Evolutionary conservation across 2,113 vertebrate species (phyloP).

Genomic region (Indri indri): DNA sequence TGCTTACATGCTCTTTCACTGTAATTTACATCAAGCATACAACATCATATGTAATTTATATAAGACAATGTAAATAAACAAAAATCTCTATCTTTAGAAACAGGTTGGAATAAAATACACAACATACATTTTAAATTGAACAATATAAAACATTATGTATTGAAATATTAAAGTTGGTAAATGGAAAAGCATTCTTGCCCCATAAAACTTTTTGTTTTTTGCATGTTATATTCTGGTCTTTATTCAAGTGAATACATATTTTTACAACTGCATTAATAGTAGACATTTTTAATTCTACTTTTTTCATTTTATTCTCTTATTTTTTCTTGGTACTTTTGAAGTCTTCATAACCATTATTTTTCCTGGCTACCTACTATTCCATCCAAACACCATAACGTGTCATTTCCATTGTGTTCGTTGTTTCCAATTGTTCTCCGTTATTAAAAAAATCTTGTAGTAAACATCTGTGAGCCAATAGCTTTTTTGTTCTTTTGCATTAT

Average conservation of each 20-base stretch:
- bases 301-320: background rate
- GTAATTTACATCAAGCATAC: background rate
- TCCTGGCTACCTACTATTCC: background rate
- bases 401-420: background rate
- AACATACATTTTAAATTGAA: background rate
- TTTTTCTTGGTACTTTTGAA: background rate
- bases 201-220: background rate
- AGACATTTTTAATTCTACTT: background rate
- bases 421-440: background rate
- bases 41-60: background rate
- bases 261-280: background rate
- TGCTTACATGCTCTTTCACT: background rate
- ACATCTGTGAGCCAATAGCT: background rate
- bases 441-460: background rate
- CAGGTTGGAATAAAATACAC: background rate
- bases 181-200: background rate
- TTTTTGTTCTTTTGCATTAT: background rate
- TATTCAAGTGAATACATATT: background rate
- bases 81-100: background rate
- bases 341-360: background rate
- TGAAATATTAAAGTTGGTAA: background rate
- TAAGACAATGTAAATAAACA: background rate
- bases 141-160: background rate
- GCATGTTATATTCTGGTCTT: background rate
- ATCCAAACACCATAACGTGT: background rate